Conservation (phyloP, 2,113 vertebrate species). For the Leucopsar rothschildi region DNA sequence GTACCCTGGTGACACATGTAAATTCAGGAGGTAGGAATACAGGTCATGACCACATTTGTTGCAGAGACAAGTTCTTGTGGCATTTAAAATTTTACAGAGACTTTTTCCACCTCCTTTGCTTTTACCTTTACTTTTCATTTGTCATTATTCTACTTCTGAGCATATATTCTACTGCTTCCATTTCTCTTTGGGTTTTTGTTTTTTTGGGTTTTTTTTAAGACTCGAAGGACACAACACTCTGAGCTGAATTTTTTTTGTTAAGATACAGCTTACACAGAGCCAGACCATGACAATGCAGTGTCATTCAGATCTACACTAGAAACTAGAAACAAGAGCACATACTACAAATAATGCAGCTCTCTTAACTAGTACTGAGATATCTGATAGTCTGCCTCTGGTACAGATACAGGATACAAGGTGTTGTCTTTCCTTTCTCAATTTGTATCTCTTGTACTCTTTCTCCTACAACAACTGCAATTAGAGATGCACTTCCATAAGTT, state of each 20-base stretch:
- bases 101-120: neutral
- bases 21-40: neutral
- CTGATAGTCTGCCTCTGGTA: neutral
- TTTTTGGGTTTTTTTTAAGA: neutral
- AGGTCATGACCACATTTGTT: neutral
- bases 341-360: neutral
- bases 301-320: neutral
- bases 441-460: neutral
- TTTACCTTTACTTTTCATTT: neutral
- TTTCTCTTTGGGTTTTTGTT: neutral
- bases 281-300: neutral
- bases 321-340: neutral
- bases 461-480: neutral
- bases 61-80: neutral
- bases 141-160: neutral
- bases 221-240: accelerated
- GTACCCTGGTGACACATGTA: neutral
- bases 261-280: neutral
- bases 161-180: neutral
- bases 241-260: neutral
- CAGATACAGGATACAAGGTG: neutral
- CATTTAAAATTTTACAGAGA: neutral
- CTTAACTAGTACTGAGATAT: neutral
- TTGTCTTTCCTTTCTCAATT: neutral
- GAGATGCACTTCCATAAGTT: accelerated